Evolutionary conservation across 2,797 vertebrate genomes (phyloP).

Genomic region (Alauda arvensis): DNA sequence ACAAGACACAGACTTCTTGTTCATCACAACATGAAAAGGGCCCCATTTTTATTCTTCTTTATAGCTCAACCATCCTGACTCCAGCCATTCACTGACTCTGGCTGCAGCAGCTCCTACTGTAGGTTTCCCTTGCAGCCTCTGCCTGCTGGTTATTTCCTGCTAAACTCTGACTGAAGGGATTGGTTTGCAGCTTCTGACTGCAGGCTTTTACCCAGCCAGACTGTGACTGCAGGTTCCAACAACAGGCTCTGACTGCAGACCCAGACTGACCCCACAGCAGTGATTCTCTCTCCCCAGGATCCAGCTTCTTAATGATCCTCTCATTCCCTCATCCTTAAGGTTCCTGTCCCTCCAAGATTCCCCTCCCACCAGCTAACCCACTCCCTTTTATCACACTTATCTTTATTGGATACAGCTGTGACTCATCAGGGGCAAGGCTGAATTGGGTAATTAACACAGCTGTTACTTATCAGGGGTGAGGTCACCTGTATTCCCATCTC

Average conservation of each 20-base stretch:
- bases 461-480: not conserved
- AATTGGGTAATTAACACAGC: no score
- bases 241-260: not conserved
- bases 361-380: not conserved
- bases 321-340: not conserved
- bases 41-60: not conserved
- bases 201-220: no score
- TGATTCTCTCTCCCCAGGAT: not conserved
- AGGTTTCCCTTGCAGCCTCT: not conserved
- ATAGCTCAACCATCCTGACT: not conserved
- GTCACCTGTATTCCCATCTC: not conserved
- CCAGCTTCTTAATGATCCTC: no score
- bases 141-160: not conserved
- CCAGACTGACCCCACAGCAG: not conserved
- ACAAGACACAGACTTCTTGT: not conserved
- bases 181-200: no score
- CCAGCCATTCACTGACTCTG: not conserved
- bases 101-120: not conserved
- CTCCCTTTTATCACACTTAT: not conserved
- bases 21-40: not conserved
- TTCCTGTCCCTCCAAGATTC: no score
- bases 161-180: not conserved
- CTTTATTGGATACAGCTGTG: not conserved
- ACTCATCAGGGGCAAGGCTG: not conserved
- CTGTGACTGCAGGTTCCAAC: not conserved